A percentile compares a stretch with the other conserved stretches of the same genome.
phyloP scores from a whole-genome alignment of 1,140 invertebrate genomes.

The Coenobita brevimanus region DNA sequence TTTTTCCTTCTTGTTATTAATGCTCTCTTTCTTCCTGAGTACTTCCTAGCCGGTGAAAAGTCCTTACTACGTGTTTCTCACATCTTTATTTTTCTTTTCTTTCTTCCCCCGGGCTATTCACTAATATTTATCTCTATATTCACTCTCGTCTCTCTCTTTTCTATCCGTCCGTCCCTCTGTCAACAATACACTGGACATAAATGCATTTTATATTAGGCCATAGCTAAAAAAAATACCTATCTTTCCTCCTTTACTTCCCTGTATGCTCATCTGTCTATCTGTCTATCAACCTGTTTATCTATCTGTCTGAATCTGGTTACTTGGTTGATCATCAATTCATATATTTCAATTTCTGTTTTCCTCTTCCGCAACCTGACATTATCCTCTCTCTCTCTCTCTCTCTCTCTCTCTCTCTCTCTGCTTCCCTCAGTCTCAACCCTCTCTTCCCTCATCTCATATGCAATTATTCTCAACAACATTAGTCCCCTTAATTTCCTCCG shows the following conservation, averaged over 20 bases:
- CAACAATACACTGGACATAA: too few relatives aligned
- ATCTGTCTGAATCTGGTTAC: background rate
- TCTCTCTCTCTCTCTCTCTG: too few relatives aligned
- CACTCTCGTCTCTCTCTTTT: background rate
- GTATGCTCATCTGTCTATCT: background rate
- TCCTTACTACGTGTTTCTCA: too few relatives aligned
- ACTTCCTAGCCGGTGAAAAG: too few relatives aligned
- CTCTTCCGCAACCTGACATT: background rate
- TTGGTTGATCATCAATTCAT: background rate
- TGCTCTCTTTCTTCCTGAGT: background rate
- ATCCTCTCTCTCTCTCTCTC: slow-evolving; percentile 8
- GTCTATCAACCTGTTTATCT: background rate
- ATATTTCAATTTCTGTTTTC: too few relatives aligned
- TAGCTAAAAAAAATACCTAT: too few relatives aligned
- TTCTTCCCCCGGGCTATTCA: background rate
- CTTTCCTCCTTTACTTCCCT: background rate
- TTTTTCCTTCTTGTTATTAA: background rate
- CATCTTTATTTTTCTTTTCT: background rate
- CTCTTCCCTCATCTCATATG: too few relatives aligned
- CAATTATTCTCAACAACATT: too few relatives aligned
- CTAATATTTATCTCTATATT: background rate
- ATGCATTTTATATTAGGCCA: too few relatives aligned
- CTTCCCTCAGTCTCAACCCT: too few relatives aligned
- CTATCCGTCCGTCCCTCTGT: background rate
- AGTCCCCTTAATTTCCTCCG: too few relatives aligned